These are phyloP conservation scores for Podarcis raffonei DNA, from an alignment of 2,113 vertebrate species.

Conservation along the genomic window DNA sequence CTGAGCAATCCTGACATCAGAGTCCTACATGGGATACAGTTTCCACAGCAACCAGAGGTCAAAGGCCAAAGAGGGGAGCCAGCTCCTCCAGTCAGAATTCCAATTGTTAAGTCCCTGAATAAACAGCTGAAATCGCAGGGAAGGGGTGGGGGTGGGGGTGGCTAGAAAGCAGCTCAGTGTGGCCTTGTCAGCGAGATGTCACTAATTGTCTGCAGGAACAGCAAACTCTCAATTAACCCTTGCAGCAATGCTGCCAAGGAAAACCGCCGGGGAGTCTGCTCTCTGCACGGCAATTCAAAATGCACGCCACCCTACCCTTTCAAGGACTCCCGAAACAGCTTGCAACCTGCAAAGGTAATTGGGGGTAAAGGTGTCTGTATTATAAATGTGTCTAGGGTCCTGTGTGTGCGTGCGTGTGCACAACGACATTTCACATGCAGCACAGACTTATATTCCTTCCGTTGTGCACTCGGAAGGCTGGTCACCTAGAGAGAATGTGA, in stretches of 20 bases:
- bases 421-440: background rate
- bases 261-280: background rate
- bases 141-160: constrained; percentile 49
- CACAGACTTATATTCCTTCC: background rate
- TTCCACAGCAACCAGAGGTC: constrained; percentile 83
- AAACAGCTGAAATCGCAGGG: constrained; percentile 65
- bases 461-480: background rate
- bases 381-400: background rate
- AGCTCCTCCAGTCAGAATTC: constrained; percentile 76
- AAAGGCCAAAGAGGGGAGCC: constrained; percentile 80
- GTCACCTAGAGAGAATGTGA: background rate
- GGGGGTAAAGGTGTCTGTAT: background rate
- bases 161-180: constrained; percentile 72
- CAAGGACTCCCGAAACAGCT: background rate
- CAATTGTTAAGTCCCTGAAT: constrained; percentile 74
- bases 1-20: constrained; percentile 77
- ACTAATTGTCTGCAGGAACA: constrained; percentile 84
- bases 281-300: background rate
- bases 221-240: constrained; percentile 80
- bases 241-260: constrained; percentile 59
- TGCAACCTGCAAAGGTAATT: background rate
- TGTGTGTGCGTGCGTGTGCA: no score
- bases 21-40: constrained; percentile 78
- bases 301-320: background rate
- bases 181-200: constrained; percentile 83